Evolutionary conservation across 2,797 vertebrate species (phyloP).

Genomic region (Morus bassanus): DNA sequence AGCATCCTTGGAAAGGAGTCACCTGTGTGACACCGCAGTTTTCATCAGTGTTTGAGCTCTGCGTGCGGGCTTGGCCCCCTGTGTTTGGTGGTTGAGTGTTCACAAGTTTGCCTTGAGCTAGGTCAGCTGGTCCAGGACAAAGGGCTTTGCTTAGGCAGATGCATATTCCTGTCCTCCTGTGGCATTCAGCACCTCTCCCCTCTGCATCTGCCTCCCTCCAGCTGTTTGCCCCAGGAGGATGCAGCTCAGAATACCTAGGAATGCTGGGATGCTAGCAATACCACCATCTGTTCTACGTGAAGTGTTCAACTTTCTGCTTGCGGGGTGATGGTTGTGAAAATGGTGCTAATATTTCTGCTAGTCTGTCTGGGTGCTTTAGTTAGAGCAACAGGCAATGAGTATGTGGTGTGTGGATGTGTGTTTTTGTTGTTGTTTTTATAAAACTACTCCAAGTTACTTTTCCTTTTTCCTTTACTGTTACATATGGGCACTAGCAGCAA

Average conservation of each 20-base stretch:
- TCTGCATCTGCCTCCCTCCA: background rate
- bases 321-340: background rate
- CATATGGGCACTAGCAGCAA: accelerated
- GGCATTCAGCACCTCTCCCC: background rate
- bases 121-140: background rate
- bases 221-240: background rate
- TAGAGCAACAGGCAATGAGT: accelerated
- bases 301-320: accelerated
- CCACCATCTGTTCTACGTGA: background rate
- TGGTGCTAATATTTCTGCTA: accelerated
- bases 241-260: background rate
- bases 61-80: background rate
- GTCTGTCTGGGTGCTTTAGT: background rate
- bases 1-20: background rate
- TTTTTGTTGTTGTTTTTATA: background rate
- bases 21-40: background rate
- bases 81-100: background rate
- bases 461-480: background rate
- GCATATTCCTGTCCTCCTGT: background rate
- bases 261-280: background rate
- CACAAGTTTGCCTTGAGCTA: background rate
- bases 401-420: accelerated
- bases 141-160: background rate
- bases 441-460: background rate
- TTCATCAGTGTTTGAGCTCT: background rate